These are phyloP conservation scores for Megaustenia siamemsis DNA, from an alignment of 2,888 invertebrate genomes.

Conservation along the genomic window DNA sequence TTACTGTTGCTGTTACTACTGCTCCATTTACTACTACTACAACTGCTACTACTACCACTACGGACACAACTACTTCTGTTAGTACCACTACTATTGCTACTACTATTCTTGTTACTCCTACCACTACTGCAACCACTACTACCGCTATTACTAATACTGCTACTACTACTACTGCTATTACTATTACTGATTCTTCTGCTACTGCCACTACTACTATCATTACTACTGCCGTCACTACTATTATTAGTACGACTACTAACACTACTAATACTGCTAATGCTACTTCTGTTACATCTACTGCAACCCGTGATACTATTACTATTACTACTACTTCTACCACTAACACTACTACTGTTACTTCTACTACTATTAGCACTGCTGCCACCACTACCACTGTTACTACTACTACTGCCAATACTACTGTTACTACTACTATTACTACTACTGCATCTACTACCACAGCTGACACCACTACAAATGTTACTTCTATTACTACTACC, in stretches of 20 bases:
- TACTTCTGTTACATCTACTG: constrained; percentile 23
- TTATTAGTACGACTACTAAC: constrained; percentile 43
- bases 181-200: constrained; percentile 43
- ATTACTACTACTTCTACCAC: constrained; percentile 41
- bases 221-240: constrained; percentile 40
- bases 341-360: constrained; percentile 39
- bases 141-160: constrained; percentile 32
- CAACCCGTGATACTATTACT: constrained; percentile 21
- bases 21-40: not conserved
- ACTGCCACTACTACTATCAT: constrained; percentile 40
- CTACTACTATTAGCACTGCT: constrained; percentile 16
- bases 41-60: constrained; percentile 7
- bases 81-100: constrained; percentile 39
- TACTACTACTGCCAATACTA: constrained; percentile 39
- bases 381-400: constrained; percentile 41
- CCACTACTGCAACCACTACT: constrained; percentile 32
- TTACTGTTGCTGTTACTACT: not conserved
- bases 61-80: constrained; percentile 31
- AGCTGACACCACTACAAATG: too few relatives aligned
- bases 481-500: too few relatives aligned
- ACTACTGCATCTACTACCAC: too few relatives aligned
- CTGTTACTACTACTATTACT: constrained; percentile 23
- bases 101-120: constrained; percentile 30
- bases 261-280: constrained; percentile 43
- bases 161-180: constrained; percentile 45